Conservation (phyloP, 1,140 invertebrate genomes). For the Danaus plexippus region DNA sequence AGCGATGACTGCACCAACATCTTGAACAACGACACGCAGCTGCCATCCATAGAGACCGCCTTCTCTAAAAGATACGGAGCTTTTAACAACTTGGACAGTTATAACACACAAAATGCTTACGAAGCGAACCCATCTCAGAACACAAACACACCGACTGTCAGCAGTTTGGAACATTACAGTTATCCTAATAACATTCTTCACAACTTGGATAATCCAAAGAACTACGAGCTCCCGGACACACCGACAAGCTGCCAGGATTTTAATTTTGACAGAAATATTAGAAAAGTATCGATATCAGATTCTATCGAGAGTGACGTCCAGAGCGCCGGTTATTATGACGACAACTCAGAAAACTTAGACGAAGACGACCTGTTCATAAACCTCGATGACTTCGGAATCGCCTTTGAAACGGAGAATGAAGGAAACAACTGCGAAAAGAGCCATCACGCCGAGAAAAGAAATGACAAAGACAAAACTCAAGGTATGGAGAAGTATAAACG, state of each 20-base stretch:
- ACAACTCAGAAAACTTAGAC: conserved; percentile 58
- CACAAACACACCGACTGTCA: conserved; percentile 33
- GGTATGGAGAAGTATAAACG: conserved; percentile 27
- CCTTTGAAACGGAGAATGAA: conserved; percentile 38
- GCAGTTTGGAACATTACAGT: conserved; percentile 63
- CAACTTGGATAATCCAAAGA: conserved; percentile 49
- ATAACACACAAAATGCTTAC: conserved; percentile 28
- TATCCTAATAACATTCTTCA: conserved; percentile 64
- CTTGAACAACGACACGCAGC: conserved; percentile 39
- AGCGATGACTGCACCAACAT: conserved; percentile 53
- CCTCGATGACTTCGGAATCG: conserved; percentile 58
- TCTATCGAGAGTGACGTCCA: conserved; percentile 60
- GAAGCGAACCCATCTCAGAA: conserved; percentile 25
- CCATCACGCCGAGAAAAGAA: conserved; percentile 12
- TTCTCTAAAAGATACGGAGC: conserved; percentile 65
- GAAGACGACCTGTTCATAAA: conserved; percentile 63
- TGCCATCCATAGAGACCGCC: conserved; percentile 67
- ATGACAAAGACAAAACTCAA: conserved; percentile 46
- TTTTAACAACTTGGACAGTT: conserved; percentile 44
- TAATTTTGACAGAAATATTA: conserved; percentile 47
- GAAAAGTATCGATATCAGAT: conserved; percentile 56
- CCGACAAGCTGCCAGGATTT: conserved; percentile 63
- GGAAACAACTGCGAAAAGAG: conserved; percentile 23
- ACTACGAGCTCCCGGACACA: conserved; percentile 54
- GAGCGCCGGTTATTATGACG: conserved; percentile 58